phyloP scores from a whole-genome alignment of 1,140 invertebrate genomes.

The Diploscapter pachys region DNA sequence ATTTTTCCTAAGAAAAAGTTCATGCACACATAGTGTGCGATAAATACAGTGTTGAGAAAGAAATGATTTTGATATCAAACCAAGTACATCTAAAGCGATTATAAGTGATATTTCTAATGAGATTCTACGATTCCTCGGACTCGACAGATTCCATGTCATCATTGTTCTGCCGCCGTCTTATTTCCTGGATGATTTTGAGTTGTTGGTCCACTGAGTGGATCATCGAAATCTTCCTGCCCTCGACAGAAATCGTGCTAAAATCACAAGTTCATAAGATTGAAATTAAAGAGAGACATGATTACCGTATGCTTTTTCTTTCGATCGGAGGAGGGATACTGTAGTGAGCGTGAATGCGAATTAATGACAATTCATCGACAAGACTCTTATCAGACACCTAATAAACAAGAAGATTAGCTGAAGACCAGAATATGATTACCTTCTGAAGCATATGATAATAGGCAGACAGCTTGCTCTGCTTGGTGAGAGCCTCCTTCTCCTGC shows the following conservation, averaged over 20 bases:
- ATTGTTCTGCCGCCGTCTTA: background rate
- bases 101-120: too few relatives aligned
- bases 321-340: constrained; percentile 22
- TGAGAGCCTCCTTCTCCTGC: background rate
- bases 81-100: too few relatives aligned
- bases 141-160: too few relatives aligned
- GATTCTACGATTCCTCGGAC: too few relatives aligned
- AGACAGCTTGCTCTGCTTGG: background rate
- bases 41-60: too few relatives aligned
- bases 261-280: too few relatives aligned
- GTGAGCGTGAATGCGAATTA: constrained; percentile 5
- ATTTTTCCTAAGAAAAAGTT: too few relatives aligned
- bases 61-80: too few relatives aligned
- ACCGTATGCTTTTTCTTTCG: constrained; percentile 4
- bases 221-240: constrained; percentile 22
- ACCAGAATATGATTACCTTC: background rate
- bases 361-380: constrained; percentile 18
- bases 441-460: background rate
- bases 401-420: background rate
- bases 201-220: constrained; percentile 3
- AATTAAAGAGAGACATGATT: too few relatives aligned
- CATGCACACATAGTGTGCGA: too few relatives aligned
- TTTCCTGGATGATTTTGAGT: constrained; percentile 13
- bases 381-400: constrained; percentile 14
- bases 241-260: constrained; percentile 18